Evolutionary conservation across 2,113 vertebrate genomes (phyloP).

Genomic region (Perccottus glenii): DNA sequence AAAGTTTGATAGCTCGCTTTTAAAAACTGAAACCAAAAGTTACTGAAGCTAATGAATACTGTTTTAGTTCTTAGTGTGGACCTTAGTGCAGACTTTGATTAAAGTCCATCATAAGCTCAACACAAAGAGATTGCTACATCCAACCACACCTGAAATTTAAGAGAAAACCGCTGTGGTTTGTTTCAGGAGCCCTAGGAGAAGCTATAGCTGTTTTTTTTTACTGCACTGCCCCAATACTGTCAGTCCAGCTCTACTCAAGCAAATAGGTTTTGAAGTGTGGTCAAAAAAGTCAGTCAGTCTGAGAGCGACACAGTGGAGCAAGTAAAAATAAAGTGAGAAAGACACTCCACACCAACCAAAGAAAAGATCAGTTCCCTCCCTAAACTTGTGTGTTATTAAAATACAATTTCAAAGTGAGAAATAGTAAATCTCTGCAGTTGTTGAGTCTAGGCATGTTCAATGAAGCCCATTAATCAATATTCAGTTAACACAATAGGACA

Average conservation of each 20-base stretch:
- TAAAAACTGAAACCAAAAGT: too few species aligned
- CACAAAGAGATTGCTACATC: not conserved
- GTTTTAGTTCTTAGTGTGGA: too few species aligned
- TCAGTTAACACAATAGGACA: too few species aligned
- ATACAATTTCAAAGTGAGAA: too few species aligned
- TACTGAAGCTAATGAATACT: too few species aligned
- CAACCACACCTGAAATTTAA: conserved; percentile 3
- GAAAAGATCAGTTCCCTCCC: not conserved
- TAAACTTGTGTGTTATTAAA: too few species aligned
- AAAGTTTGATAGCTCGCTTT: too few species aligned
- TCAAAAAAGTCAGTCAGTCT: conserved; percentile 9
- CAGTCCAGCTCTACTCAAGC: conserved; percentile 43
- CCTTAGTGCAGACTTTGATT: too few species aligned
- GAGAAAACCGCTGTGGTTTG: conserved; percentile 21
- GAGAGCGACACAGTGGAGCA: not conserved
- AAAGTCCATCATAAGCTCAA: not conserved
- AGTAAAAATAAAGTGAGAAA: not conserved
- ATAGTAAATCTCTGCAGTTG: too few species aligned
- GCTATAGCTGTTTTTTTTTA: not conserved
- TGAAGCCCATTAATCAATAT: too few species aligned
- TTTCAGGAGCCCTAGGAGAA: conserved; percentile 2
- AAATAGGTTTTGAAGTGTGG: conserved; percentile 31
- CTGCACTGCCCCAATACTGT: conserved; percentile 43
- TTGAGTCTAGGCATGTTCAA: too few species aligned
- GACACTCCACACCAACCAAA: not conserved